Percentiles rank a stretch among this genome's conserved stretches.
Evolutionary conservation across 37 sponge, comb jelly and placozoan species (phyloP).

Genomic region (Cliona cf. orientalis): DNA sequence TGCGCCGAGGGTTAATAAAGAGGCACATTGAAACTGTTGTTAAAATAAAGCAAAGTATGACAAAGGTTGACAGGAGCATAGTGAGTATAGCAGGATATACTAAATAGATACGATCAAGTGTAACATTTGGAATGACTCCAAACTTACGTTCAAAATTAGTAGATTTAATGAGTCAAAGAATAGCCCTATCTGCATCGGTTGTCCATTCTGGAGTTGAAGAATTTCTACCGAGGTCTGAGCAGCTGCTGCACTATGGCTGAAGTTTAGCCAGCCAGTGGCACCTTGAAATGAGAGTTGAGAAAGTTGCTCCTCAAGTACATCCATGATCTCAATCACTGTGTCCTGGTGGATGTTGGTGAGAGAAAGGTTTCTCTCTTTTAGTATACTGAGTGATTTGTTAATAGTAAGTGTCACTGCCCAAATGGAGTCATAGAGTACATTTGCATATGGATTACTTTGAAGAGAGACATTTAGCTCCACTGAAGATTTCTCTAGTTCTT

Average conservation of each 20-base stretch:
- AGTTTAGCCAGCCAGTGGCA: not conserved
- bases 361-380: no score
- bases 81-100: not conserved
- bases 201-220: conserved; percentile 1
- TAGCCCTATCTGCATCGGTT: not conserved
- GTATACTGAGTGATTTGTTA: no score
- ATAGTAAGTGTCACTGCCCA: no score
- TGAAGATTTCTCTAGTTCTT: no score
- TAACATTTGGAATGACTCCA: conserved; percentile 17
- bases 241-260: not conserved
- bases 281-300: conserved; percentile 3
- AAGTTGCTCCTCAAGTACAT: conserved; percentile 11
- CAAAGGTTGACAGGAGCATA: not conserved
- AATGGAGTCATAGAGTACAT: no score
- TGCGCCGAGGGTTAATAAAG: conserved; percentile 20
- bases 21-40: conserved; percentile 1
- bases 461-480: no score
- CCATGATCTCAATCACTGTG: no score
- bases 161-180: not conserved
- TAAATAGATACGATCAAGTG: not conserved
- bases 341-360: no score
- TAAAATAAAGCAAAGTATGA: not conserved
- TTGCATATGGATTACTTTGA: no score
- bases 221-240: not conserved
- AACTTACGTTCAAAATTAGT: no score